Evolutionary conservation across 2,797 vertebrate species (phyloP), one percentile per base, ranked within the genome.

Genomic region (Gallinago solitaria): DNA sequence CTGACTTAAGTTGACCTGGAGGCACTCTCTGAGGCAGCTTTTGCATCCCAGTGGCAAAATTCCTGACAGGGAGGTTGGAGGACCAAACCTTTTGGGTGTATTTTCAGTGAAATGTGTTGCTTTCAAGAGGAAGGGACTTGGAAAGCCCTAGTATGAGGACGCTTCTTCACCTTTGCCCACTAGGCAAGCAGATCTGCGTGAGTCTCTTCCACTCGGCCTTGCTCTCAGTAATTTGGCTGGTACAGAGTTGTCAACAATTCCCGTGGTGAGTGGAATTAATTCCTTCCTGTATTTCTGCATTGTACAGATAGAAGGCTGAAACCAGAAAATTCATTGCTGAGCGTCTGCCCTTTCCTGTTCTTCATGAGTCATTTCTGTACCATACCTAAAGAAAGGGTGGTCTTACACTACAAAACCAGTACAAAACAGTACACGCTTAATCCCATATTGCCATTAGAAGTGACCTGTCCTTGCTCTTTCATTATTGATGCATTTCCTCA

Each of bases 381-480:
- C 10, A 5, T 27, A 19, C 7, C 35, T 93, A 69, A 53, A 82
- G 56, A 27, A 79, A 74, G 21, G 16, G 10, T 56, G 28, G 9
- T 50, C 37, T 69, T 53, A 20, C 25, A 6, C 33, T 48, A 32
- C 37, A 2, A 6, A 79, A 17, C 4, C n/a, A 37, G 45, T 51
- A 45, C 3, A 2, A 43, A 94, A 10, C 24, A 65, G 37, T 6
- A 17, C 16, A 24, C 35, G 11, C 9, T 11, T 2, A 2, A 50
- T 68, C 35, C 48, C 48, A 25, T 56, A 33, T 9, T 87, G 61
- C 82, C 57, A 37, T 59, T 83, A 65, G 68, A 43, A 63, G 63
- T 83, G 89, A 80, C 74, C 73, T 60, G 61, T 93, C 70, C 88
- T 95, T 96, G 73, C 59, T 90, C 79, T 93, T 70, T 90, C 91